Base-by-base conservation (phyloP, 64 coral and sea anemone species). In the Exaiptasia diaphana region DNA sequence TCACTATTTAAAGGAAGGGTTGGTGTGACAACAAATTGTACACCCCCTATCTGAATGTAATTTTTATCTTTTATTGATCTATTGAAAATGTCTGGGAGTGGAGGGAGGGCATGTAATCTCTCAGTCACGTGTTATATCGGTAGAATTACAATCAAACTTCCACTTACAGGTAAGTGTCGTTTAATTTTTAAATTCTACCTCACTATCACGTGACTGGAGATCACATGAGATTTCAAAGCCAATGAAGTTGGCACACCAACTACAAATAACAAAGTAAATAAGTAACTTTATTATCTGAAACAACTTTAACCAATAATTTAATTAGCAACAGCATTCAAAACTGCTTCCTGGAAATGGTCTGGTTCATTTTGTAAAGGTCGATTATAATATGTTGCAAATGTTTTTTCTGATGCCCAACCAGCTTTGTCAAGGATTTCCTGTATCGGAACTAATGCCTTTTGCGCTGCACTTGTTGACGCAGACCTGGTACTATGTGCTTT, bases 401-500 rank as follows among this genome's bases (percentile, higher is more conserved):
- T 64, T n/a, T 49, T 71, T 39, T 37, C 39, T 75, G 83, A 75
- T 76, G 45, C 21, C 83, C 83, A 86, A 20, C 82, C 68, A 42
- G 82, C 82, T 10, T 31, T 64, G 18, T 37, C 22, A 24, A 85
- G 28, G 41, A 86, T 86, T 45, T 86, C 83, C 36, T 75, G 64
- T 27, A 86, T 15, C 9, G 41, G 83, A 58, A 86, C 71, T 56
- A 27, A 21, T 18, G 83, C 83, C 20, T 15, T 38, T 38, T 76
- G 75, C 4, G 83, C 71, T 34, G 71, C 70, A 65, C 43, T 55
- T 17, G 83, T 86, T 24, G 57, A 64, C 38, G 83, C 71, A 76
- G 64, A 64, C 43, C 83, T 76, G 41, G 83, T 77, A n/a, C 72
- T 67, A 32, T 77, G 72, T 11, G 72, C 53, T 41, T 87, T 87